These are phyloP conservation scores for Leptosomus discolor DNA, from an alignment of 2,113 vertebrate species.

Conservation along the genomic window DNA sequence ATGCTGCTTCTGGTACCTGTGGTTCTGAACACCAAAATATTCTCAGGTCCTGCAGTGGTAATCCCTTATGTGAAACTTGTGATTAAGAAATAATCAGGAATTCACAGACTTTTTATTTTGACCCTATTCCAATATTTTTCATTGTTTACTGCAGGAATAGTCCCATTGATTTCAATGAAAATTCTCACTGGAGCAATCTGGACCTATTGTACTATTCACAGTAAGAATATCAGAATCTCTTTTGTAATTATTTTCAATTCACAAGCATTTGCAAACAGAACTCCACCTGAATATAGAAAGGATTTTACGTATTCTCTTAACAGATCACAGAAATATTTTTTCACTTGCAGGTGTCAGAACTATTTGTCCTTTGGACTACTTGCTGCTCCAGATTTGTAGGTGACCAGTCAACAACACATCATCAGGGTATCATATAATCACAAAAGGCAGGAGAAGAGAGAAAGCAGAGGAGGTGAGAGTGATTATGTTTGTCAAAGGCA, in stretches of 20 bases:
- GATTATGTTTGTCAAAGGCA: conserved; percentile 13
- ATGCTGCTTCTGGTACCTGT: neutral
- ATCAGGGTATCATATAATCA: neutral
- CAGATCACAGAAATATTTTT: neutral
- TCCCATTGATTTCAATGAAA: neutral
- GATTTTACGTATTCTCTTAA: neutral
- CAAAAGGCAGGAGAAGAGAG: neutral
- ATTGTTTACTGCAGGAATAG: neutral
- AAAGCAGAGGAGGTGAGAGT: neutral
- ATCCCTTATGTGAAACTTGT: neutral
- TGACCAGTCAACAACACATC: neutral
- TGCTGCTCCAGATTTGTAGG: neutral
- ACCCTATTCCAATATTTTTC: neutral
- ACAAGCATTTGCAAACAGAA: neutral
- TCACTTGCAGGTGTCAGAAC: neutral
- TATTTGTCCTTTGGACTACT: neutral
- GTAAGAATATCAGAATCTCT: neutral
- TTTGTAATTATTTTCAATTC: neutral
- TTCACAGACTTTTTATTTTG: neutral
- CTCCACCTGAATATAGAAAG: neutral
- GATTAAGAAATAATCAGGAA: neutral
- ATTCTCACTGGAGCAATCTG: neutral
- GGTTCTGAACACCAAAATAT: neutral
- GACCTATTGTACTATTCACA: neutral
- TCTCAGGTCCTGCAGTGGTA: neutral